phyloP scores from a whole-genome alignment of 2,113 vertebrate species.

The Gracilinanus agilis region DNA sequence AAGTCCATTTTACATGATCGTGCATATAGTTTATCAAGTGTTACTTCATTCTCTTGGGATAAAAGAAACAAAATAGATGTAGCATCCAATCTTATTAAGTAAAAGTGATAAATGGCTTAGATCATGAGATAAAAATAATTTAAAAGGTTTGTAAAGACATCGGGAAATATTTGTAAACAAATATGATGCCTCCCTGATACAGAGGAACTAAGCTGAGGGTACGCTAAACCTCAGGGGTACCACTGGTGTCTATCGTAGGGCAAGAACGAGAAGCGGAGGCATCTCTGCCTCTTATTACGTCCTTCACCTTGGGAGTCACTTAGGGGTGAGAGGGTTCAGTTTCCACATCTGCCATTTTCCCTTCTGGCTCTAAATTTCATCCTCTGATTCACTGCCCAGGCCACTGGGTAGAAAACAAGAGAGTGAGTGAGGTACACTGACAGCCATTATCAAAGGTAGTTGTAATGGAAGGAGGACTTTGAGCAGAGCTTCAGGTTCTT shows the following conservation, averaged over 20 bases:
- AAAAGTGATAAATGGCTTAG: slow-evolving; percentile 10
- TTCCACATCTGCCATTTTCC: neutral
- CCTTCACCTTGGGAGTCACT: too few relatives aligned
- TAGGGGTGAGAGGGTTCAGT: neutral
- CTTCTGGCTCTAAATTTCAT: neutral
- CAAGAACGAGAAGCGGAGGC: too few relatives aligned
- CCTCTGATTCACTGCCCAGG: neutral
- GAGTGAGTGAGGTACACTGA: too few relatives aligned
- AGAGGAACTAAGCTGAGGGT: neutral
- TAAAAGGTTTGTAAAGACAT: neutral
- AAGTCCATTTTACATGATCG: neutral
- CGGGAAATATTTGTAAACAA: neutral
- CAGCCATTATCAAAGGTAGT: neutral
- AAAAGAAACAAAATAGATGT: slow-evolving; percentile 23
- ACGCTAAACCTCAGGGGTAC: neutral
- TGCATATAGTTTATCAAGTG: neutral
- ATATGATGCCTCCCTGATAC: neutral
- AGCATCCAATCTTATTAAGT: slow-evolving; percentile 42
- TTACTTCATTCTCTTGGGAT: slow-evolving; percentile 21
- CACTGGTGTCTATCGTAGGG: neutral
- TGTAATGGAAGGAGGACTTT: neutral
- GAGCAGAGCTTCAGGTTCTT: slow-evolving; percentile 18
- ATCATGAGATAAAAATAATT: neutral
- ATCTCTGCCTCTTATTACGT: neutral
- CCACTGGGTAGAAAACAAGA: too few relatives aligned